phyloP scores from a whole-genome alignment of 2,888 invertebrate species.

The Zygothrica quintamaculata region DNA sequence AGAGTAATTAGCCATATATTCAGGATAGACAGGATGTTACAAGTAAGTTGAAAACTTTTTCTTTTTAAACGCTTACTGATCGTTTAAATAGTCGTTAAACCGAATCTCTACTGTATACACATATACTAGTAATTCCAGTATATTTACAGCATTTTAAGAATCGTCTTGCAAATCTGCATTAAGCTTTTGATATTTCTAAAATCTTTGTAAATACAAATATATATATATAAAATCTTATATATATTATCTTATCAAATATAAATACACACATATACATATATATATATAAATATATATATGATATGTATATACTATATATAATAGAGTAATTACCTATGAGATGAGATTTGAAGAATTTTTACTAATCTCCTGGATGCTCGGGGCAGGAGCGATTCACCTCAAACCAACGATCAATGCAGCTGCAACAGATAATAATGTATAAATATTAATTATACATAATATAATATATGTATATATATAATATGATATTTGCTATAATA shows the following conservation, averaged over 20 bases:
- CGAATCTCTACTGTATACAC: too few species aligned
- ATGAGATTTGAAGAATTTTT: conserved; percentile 25
- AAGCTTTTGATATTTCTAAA: too few species aligned
- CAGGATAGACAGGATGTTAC: too few species aligned
- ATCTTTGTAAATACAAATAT: not conserved
- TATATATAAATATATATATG: conserved; percentile 1
- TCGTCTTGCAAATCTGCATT: too few species aligned
- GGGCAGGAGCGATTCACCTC: conserved; percentile 99
- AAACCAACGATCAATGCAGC: conserved; percentile 99
- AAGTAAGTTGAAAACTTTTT: too few species aligned
- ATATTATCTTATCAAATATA: not conserved
- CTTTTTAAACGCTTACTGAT: too few species aligned
- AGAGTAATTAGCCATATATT: too few species aligned
- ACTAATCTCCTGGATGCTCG: conserved; percentile 94
- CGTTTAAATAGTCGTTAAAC: too few species aligned
- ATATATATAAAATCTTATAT: not conserved
- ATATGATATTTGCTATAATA: not conserved
- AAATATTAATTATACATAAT: too few species aligned
- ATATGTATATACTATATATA: not conserved
- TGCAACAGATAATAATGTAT: conserved; percentile 85
- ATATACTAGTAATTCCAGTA: too few species aligned
- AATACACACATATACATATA: conserved; percentile 1
- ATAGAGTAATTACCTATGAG: conserved; percentile 36
- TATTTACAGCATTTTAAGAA: too few species aligned
- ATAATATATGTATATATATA: not conserved